These are phyloP conservation scores for Rhincodon typus DNA, from an alignment of 2,797 vertebrate species.

Conservation along the genomic window DNA sequence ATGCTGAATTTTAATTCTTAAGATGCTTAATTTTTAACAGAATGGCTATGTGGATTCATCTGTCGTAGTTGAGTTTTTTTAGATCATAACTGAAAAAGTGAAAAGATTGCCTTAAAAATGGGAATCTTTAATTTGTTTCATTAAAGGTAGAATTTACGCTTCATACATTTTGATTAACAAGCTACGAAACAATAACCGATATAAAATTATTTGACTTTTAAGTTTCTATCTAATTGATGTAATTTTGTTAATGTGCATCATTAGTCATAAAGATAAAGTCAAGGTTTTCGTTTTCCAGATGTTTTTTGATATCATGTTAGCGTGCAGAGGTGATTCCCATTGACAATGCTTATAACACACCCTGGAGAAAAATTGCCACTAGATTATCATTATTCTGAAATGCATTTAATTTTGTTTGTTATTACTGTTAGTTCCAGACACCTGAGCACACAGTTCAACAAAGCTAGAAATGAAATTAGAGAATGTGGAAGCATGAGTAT, in stretches of 20 bases:
- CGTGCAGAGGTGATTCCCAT: neutral
- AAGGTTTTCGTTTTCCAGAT: neutral
- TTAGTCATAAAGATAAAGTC: neutral
- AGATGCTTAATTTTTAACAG: neutral
- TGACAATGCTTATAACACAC: neutral
- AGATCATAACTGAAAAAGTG: neutral
- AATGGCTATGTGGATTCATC: neutral
- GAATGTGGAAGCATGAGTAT: neutral
- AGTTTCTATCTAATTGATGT: neutral
- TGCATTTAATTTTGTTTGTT: neutral
- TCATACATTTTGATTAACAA: neutral
- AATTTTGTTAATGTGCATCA: neutral
- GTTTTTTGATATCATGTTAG: neutral
- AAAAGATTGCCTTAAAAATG: neutral
- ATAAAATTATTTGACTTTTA: constrained; percentile 1
- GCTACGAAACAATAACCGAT: no score
- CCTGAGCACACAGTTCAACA: constrained; percentile 1
- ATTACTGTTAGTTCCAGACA: constrained; percentile 29
- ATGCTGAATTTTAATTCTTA: neutral
- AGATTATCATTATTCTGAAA: constrained; percentile 13
- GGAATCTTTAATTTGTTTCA: neutral
- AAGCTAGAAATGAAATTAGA: neutral
- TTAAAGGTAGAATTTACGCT: neutral
- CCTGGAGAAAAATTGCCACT: neutral
- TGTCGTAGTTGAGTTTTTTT: neutral